Base-by-base conservation (phyloP, 2,113 vertebrate genomes). In the Podilymbus podiceps region DNA sequence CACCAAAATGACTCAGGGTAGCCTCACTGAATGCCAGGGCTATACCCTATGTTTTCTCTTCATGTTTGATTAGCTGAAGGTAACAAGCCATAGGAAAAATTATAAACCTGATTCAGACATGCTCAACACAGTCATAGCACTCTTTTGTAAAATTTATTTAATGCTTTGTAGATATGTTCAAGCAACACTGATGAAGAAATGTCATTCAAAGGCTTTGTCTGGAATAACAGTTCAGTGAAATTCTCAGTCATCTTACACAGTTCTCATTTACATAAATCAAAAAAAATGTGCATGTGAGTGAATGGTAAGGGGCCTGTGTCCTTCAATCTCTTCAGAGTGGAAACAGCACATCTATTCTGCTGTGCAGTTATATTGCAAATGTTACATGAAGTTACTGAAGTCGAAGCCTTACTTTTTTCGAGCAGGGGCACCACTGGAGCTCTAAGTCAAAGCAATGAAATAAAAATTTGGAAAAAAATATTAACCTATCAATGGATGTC, bases 101-200 rank as follows among this genome's bases (percentile, higher is more conserved):
- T 27, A 83, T 90, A 71, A 85, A 77, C 55, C 44, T 93, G 80
- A 78, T 88, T 96, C 52, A 78, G 89, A 72, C 67, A 96, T 77
- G 89, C 84, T 85, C 92, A 72, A 95, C 52, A 92, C 42, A 83
- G 27, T 89, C 75, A 88, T 56, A 81, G 82, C 50, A 69, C 94
- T 98, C 93, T 73, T 93, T 79, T 81, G 85, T 80, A 96, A 90
- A 87, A 91, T 87, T 96, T 96, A 94, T 97, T 97, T 93, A 95
- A 84, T 72, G 24, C 30, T 74, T 82, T 90, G 59, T 92, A 95
- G 66, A 78, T 93, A 92, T 21, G 78, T 50, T 93, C 20, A 98
- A 97, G 56, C 69, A 96, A 95, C 59, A 90, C 46, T 89, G 95
- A 58, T 49, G 33, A 92, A 96, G 93, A 88, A 95, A 68, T 76